These are phyloP conservation scores for Formica aserva DNA, from an alignment of 2,888 invertebrate species.

Conservation along the genomic window DNA sequence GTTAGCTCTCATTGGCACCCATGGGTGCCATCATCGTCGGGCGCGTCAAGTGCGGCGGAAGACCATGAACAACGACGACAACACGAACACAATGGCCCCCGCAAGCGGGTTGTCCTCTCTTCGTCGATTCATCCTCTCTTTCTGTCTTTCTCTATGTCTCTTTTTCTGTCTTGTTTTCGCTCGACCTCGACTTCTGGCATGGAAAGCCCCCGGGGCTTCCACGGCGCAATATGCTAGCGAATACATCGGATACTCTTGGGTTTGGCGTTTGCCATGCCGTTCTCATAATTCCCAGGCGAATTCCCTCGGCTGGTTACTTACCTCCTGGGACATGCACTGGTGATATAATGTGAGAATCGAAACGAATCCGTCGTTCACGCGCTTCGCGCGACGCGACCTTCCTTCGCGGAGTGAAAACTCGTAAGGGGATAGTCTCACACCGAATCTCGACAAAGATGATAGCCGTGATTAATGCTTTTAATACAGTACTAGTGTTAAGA, in stretches of 20 bases:
- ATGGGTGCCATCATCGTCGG: conserved; percentile 79
- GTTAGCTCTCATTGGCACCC: conserved; percentile 68
- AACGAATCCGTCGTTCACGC: conserved; percentile 48
- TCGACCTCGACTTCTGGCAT: conserved; percentile 80
- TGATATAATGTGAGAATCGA: conserved; percentile 85
- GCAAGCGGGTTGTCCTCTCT: conserved; percentile 21
- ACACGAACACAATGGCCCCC: conserved; percentile 64
- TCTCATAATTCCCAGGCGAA: conserved; percentile 84
- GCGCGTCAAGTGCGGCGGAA: conserved; percentile 77
- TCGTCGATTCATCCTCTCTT: background rate
- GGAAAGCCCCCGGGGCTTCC: conserved; percentile 79
- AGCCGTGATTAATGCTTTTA: background rate
- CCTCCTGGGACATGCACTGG: conserved; percentile 77
- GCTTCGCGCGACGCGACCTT: conserved; percentile 2
- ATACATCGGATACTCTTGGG: conserved; percentile 83
- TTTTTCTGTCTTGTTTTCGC: conserved; percentile 52
- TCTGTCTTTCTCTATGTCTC: conserved; percentile 35
- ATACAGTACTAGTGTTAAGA: background rate
- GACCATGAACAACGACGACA: conserved; percentile 68
- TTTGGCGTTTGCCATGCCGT: conserved; percentile 77
- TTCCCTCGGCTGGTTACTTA: conserved; percentile 73
- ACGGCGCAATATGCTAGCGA: conserved; percentile 83
- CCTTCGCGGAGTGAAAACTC: background rate
- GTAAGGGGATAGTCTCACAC: background rate
- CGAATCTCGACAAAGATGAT: background rate